Base-by-base conservation (phyloP, 2,888 invertebrate genomes). In the Phortica okadai region DNA sequence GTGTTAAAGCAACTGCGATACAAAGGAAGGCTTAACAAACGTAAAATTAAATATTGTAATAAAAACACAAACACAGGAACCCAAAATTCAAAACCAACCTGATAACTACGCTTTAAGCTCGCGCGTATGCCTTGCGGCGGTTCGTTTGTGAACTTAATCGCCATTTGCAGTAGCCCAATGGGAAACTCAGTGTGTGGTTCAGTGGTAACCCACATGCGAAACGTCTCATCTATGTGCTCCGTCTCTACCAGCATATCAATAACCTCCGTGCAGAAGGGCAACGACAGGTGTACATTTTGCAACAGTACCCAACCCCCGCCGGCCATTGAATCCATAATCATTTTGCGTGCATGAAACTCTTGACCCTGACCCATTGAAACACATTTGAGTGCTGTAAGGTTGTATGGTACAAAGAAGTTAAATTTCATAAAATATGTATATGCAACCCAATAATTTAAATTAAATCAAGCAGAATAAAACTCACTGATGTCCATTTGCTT, bases 301-400 rank as follows among this genome's bases (percentile, higher is more conserved):
- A 99, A 93, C 10, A 99, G 93, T 0, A 98, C 97, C 98, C 98
- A 99, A 14, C 97, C 96, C 0, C 99, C 98, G 81, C 92, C 92
- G 50, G 92, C 92, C 95, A 96, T 96, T 0, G 95, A 95, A 81
- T 96, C 95, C 62, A 94, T 93, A 85, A 97, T 95, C 93, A 97
- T 94, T 88, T 95, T 94, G 42, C 97, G 93, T 0, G 97, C 97
- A 79, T 96, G 96, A 78, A 93, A 93, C 87, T 95, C 99, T 92
- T 99, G 98, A 0, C 98, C 99, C 93, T 99, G 99, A 2, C 99
- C 99, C 98, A 99, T 98, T 6, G 98, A 99, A 6, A 99, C 97
- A 0, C 96, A 95, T 89, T 95, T 95, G 14, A 97, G 90, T 77
- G 93, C 96, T 96, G 54, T 6, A 16, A 7, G 16, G 59, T 59